Base-by-base conservation (phyloP, 2,113 vertebrate genomes). In the Nycticryphes semicollaris region DNA sequence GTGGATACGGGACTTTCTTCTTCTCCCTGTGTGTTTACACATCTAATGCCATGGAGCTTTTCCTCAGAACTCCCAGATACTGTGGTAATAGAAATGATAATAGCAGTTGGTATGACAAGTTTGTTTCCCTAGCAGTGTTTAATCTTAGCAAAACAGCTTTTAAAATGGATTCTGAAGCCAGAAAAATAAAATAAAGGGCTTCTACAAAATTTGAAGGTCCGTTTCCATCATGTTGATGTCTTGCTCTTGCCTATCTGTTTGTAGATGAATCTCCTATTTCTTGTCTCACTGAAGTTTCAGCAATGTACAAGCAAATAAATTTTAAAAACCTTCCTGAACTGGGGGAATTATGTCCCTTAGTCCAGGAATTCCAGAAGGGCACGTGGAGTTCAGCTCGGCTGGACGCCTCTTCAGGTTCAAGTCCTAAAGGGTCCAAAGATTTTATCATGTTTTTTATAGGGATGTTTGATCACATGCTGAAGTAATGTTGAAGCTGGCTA, bases 401-500 rank as follows among this genome's bases (percentile, higher is more conserved):
- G 84, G 35, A 69, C 9, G 9, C 84, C 67, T 88, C 53, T 87
- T 50, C 48, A 75, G 77, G 51, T 95, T 93, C 64, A 93, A 86
- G 59, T 89, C 43, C 43, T 87, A 64, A 73, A 77, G 59, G 33
- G 18, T 86, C 77, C 90, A 84, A 82, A 85, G 87, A 92, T 94
- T 89, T 96, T 89, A 87, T 96, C 74, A 18, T 8, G 17, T 27
- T 87, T 80, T 94, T 93, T 85, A 68, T 93, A 80, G 53, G 50
- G 74, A 30, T 72, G 23, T 70, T 94, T 95, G 74, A 94, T 92
- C 62, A 59, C 84, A 90, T 47, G 54, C 86, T 89, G 43, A 94
- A 91, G 96, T 95, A 70, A 93, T 69, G 84, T 87, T 85, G 56
- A 60, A 81, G 51, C 69, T 97, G 93, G 87, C 91, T 87, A 41